Evolutionary conservation across 2,113 vertebrate species (phyloP).

Genomic region (Apeltes quadracus): DNA sequence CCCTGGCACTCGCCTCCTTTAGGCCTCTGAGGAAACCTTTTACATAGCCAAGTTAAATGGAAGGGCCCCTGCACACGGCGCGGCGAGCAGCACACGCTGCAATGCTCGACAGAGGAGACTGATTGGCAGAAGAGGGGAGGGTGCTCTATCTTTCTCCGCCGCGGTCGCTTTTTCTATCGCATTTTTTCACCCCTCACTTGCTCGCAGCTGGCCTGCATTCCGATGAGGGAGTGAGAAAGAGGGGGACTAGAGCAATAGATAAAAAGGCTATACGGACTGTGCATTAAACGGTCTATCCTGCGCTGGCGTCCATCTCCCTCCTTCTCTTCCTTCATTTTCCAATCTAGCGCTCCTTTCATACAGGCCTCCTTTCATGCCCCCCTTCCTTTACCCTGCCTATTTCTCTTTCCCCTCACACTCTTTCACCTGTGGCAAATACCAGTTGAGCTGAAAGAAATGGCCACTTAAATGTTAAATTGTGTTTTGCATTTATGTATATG

Average conservation of each 20-base stretch:
- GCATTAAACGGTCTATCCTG: slow-evolving; percentile 65
- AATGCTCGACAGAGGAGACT: slow-evolving; percentile 70
- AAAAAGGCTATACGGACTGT: slow-evolving; percentile 70
- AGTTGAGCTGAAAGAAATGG: slow-evolving; percentile 44
- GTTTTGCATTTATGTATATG: slow-evolving; percentile 33
- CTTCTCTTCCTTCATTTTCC: slow-evolving; percentile 65
- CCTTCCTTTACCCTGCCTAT: slow-evolving; percentile 40
- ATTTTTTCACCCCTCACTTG: slow-evolving; percentile 53
- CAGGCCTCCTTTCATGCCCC: slow-evolving; percentile 42
- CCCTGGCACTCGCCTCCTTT: slow-evolving; percentile 62
- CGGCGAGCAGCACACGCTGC: slow-evolving; percentile 40
- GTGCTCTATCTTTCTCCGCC: slow-evolving; percentile 66
- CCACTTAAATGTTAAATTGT: slow-evolving; percentile 51
- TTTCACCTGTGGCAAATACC: slow-evolving; percentile 48
- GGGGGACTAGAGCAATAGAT: slow-evolving; percentile 65
- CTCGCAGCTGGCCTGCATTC: slow-evolving; percentile 71
- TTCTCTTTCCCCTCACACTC: slow-evolving; percentile 37
- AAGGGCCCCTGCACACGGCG: slow-evolving; percentile 38
- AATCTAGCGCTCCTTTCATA: slow-evolving; percentile 62
- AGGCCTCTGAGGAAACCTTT: slow-evolving; percentile 75
- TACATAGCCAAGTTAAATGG: slow-evolving; percentile 73
- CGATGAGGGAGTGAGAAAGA: slow-evolving; percentile 64
- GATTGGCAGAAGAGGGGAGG: slow-evolving; percentile 72
- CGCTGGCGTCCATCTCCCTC: slow-evolving; percentile 48
- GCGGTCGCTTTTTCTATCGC: slow-evolving; percentile 62